These are phyloP conservation scores for Siniperca undulata DNA, from an alignment of 2,797 vertebrate species.

Conservation along the genomic window DNA sequence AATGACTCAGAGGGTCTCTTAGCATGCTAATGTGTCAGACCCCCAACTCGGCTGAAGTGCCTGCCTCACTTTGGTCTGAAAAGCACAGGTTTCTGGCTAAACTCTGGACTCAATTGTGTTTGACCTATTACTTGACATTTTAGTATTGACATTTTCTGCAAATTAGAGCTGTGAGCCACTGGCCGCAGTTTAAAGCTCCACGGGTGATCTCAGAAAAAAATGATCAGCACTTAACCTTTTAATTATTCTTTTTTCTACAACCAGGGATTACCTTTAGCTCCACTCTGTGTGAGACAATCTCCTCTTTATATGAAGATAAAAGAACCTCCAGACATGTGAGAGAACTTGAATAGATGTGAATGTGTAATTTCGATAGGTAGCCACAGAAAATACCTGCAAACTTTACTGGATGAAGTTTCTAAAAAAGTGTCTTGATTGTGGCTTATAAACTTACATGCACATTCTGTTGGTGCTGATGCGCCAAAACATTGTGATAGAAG, in stretches of 20 bases:
- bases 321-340: slow-evolving; percentile 52
- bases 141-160: slow-evolving; percentile 85
- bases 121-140: slow-evolving; percentile 88
- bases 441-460: background rate
- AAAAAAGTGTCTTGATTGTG: background rate
- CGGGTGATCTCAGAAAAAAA: slow-evolving; percentile 75
- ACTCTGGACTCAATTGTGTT: slow-evolving; percentile 68
- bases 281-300: slow-evolving; percentile 59
- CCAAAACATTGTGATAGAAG: background rate
- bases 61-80: slow-evolving; percentile 65
- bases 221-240: slow-evolving; percentile 85
- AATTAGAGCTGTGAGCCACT: slow-evolving; percentile 82
- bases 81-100: slow-evolving; percentile 57
- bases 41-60: slow-evolving; percentile 41
- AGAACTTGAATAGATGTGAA: slow-evolving; percentile 31
- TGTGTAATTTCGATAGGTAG: slow-evolving; percentile 15
- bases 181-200: slow-evolving; percentile 76
- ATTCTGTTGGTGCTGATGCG: too few species aligned
- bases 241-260: slow-evolving; percentile 81
- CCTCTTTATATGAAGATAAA: slow-evolving; percentile 66
- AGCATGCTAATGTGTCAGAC: slow-evolving; percentile 71
- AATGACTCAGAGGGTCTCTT: slow-evolving; percentile 54
- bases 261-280: slow-evolving; percentile 72
- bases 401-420: background rate
- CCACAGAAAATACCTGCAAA: background rate